These are phyloP conservation scores for Hirtodrosophila trivittata DNA, from an alignment of 2,888 invertebrate species.

Conservation along the genomic window DNA sequence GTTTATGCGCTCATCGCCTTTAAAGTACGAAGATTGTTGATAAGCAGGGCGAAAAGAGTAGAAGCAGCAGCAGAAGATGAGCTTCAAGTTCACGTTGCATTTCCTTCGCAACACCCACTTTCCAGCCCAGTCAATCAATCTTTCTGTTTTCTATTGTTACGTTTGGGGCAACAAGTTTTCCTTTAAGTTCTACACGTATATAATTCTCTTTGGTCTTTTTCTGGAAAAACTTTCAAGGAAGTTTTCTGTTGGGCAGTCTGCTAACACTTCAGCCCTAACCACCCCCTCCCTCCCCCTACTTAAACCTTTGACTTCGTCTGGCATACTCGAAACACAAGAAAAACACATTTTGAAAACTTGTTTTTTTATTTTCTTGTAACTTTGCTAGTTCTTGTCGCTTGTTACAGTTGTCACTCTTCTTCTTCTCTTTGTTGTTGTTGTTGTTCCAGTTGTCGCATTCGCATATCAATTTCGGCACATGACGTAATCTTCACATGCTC, in stretches of 20 bases:
- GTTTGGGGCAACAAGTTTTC: background rate
- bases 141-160: background rate
- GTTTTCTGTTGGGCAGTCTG: constrained; percentile 14
- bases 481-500: constrained; percentile 77
- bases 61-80: background rate
- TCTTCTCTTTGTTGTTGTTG: constrained; percentile 33
- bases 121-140: background rate
- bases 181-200: too few relatives aligned
- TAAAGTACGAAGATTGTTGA: background rate
- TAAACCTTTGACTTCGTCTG: constrained; percentile 1
- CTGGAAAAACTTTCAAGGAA: too few relatives aligned
- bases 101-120: constrained; percentile 38
- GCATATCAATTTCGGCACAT: constrained; percentile 77
- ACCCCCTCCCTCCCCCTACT: background rate
- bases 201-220: too few relatives aligned
- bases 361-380: constrained; percentile 37
- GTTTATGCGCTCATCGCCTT: constrained; percentile 53
- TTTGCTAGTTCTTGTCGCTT: constrained; percentile 21
- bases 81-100: constrained; percentile 44
- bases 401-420: constrained; percentile 20
- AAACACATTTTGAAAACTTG: constrained; percentile 44
- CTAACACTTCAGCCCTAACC: constrained; percentile 19
- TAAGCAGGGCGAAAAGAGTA: background rate
- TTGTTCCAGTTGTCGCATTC: constrained; percentile 45
- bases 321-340: constrained; percentile 8